phyloP scores from a whole-genome alignment of 2,888 invertebrate genomes.

The Pomacea canaliculata region DNA sequence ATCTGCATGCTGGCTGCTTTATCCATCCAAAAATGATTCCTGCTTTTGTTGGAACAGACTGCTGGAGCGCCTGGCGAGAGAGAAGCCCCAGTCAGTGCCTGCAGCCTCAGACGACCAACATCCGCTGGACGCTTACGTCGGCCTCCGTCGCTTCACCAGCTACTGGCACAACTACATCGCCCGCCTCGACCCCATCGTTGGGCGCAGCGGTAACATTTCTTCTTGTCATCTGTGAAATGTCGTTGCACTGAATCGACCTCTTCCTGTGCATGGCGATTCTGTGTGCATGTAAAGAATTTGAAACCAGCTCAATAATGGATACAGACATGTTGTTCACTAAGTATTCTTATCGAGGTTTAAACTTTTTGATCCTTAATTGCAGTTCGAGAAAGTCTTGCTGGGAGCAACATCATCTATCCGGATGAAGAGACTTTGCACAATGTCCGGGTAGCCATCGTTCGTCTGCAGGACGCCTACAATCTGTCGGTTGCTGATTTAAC shows the following conservation, averaged over 20 bases:
- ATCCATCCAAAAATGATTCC: too few relatives aligned
- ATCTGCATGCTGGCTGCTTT: too few relatives aligned
- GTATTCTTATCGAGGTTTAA: too few relatives aligned
- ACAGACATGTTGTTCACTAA: too few relatives aligned
- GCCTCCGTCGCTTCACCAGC: slow-evolving; percentile 16
- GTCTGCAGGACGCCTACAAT: slow-evolving; percentile 28
- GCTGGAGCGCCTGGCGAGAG: not conserved
- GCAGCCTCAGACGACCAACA: slow-evolving; percentile 3
- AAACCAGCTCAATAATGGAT: too few relatives aligned
- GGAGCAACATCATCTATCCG: slow-evolving; percentile 13
- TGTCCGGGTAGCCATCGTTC: slow-evolving; percentile 19
- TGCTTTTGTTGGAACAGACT: not conserved
- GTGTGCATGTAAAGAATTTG: too few relatives aligned
- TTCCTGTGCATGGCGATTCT: too few relatives aligned
- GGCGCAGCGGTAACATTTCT: slow-evolving; percentile 10
- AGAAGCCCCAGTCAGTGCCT: slow-evolving; percentile 5
- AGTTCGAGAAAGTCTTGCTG: slow-evolving; percentile 20
- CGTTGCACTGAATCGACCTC: too few relatives aligned
- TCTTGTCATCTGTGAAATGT: too few relatives aligned
- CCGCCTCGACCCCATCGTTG: not conserved
- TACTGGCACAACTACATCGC: slow-evolving; percentile 24
- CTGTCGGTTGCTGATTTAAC: slow-evolving; percentile 10
- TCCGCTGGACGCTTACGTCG: slow-evolving; percentile 20
- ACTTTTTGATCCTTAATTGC: not conserved
- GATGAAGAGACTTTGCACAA: slow-evolving; percentile 7